Conservation (phyloP, 2,113 vertebrate species). For the Psittacus erithacus region DNA sequence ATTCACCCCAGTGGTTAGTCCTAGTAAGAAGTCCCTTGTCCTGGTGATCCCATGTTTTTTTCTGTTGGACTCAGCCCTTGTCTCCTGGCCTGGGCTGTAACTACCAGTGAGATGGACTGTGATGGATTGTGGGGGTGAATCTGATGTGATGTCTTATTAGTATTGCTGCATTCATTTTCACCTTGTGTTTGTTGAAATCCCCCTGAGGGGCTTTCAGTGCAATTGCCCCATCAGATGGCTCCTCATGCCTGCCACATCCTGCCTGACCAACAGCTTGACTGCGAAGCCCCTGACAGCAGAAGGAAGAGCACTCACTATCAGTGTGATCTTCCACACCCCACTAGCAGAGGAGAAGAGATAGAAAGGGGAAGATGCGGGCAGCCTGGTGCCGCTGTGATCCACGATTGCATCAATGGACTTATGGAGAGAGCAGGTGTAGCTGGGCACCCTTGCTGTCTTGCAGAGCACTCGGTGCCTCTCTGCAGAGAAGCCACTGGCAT, state of each 20-base stretch:
- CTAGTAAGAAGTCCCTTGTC: neutral
- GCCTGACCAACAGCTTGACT: neutral
- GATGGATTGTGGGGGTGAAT: neutral
- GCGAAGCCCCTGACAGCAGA: neutral
- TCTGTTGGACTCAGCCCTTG: neutral
- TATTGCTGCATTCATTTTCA: neutral
- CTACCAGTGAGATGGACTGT: fast-evolving
- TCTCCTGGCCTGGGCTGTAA: neutral
- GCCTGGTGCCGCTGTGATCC: fast-evolving
- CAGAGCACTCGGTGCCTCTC: neutral
- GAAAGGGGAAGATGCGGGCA: neutral
- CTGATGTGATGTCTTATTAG: neutral
- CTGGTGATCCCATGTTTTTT: fast-evolving
- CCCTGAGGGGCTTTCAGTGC: neutral
- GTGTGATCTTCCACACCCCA: neutral
- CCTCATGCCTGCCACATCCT: neutral
- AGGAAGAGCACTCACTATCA: neutral
- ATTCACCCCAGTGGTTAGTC: neutral
- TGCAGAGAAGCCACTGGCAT: fast-evolving
- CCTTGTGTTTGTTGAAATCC: fast-evolving
- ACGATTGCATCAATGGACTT: fast-evolving
- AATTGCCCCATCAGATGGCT: neutral
- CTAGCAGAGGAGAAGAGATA: neutral
- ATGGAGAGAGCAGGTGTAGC: neutral
- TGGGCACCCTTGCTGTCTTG: fast-evolving